Conservation (phyloP, 2,113 vertebrate species). For the Melanostigma gelatinosum region DNA sequence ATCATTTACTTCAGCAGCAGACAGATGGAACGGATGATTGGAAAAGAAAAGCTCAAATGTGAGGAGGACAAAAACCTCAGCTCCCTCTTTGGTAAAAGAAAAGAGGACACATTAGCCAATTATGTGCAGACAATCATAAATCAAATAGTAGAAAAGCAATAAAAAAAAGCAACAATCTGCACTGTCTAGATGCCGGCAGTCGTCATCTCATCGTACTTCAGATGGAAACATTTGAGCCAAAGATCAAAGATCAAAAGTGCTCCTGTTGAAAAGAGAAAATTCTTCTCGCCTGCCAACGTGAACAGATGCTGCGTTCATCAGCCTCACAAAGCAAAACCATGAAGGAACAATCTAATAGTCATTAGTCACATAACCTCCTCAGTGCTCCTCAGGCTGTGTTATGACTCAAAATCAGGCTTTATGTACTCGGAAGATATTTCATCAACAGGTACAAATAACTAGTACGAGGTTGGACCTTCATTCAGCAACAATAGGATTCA, state of each 20-base stretch:
- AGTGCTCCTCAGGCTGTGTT: not conserved
- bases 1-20: slow-evolving; percentile 51
- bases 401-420: not conserved
- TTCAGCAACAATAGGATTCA: not conserved
- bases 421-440: slow-evolving; percentile 3
- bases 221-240: slow-evolving; percentile 38
- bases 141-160: slow-evolving; percentile 35
- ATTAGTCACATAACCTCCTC: slow-evolving; percentile 15
- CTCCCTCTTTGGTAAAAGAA: slow-evolving; percentile 8
- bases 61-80: slow-evolving; percentile 36
- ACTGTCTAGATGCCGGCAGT: slow-evolving; percentile 8
- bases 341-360: slow-evolving; percentile 32
- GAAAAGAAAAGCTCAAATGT: slow-evolving; percentile 33
- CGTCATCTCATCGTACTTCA: slow-evolving; percentile 3
- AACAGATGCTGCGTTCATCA: slow-evolving; percentile 60
- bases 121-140: slow-evolving; percentile 28
- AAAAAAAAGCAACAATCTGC: slow-evolving; percentile 36
- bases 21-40: slow-evolving; percentile 32
- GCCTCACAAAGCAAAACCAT: slow-evolving; percentile 25
- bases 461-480: not conserved
- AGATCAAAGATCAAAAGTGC: slow-evolving; percentile 44
- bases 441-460: not conserved
- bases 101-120: slow-evolving; percentile 43
- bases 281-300: slow-evolving; percentile 32
- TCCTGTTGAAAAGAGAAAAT: slow-evolving; percentile 18